These are phyloP conservation scores for Oenanthe melanoleuca DNA, from an alignment of 2,113 vertebrate genomes.

Conservation along the genomic window DNA sequence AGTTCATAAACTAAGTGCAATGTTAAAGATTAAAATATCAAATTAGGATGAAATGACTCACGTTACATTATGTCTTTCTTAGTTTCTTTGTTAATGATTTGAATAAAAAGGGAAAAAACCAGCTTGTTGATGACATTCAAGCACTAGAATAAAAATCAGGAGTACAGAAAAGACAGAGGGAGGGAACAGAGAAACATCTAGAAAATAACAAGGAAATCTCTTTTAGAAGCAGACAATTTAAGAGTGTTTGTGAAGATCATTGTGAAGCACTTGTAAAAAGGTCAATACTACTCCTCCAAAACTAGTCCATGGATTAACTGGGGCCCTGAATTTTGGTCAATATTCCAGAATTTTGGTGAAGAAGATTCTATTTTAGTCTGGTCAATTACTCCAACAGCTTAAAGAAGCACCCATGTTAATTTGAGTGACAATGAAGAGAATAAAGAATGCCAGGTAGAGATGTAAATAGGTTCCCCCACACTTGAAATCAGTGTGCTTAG, in stretches of 20 bases:
- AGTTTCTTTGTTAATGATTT: neutral
- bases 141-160: neutral
- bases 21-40: neutral
- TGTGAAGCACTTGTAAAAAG: neutral
- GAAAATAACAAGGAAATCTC: neutral
- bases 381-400: neutral
- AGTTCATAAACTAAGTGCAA: neutral
- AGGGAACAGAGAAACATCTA: neutral
- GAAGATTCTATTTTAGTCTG: neutral
- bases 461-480: neutral
- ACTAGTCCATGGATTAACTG: accelerated
- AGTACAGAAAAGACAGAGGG: neutral
- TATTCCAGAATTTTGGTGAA: neutral
- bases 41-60: neutral
- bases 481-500: accelerated
- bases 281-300: neutral
- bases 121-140: neutral
- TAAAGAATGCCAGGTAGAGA: neutral
- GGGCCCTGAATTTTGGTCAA: neutral
- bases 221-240: neutral
- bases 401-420: neutral
- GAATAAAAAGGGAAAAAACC: neutral
- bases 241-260: neutral
- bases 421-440: neutral
- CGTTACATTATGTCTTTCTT: neutral